Evolutionary conservation across 2,797 vertebrate species (phyloP).

Genomic region (Sus cebifrons): DNA sequence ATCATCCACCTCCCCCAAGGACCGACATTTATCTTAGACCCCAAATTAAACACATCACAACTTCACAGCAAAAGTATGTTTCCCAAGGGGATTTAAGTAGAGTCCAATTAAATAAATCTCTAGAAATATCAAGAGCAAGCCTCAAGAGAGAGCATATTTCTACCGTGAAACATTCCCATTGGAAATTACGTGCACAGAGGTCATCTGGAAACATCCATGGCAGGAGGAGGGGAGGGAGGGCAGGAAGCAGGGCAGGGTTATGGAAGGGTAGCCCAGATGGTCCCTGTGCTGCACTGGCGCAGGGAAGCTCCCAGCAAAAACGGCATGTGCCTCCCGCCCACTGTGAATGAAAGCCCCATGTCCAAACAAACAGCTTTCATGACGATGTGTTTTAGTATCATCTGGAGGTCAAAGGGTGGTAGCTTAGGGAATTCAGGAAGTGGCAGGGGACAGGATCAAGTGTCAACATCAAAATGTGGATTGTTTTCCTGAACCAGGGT

Average conservation of each 20-base stretch:
- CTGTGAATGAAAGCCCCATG: not conserved
- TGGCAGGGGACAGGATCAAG: not conserved
- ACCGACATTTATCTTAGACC: conserved; percentile 84
- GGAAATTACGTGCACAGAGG: conserved; percentile 86
- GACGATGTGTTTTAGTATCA: not conserved
- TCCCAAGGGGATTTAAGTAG: conserved; percentile 83
- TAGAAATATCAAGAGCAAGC: conserved; percentile 84
- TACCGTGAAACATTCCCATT: conserved; percentile 86
- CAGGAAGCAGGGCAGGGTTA: not conserved
- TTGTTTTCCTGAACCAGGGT: conserved; percentile 50
- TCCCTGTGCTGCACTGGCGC: fast-evolving
- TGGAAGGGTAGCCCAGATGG: fast-evolving
- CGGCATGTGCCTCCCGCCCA: not conserved
- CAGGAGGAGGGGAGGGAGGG: not conserved
- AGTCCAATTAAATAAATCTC: conserved; percentile 89
- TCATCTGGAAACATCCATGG: conserved; percentile 84
- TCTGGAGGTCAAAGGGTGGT: conserved; percentile 52
- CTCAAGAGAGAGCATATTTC: conserved; percentile 87
- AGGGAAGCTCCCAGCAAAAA: fast-evolving
- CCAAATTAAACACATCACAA: conserved; percentile 88
- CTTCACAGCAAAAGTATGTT: conserved; percentile 87
- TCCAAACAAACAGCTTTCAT: not conserved
- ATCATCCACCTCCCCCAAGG: conserved; percentile 68
- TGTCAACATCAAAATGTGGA: conserved; percentile 22
- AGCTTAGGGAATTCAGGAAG: conserved; percentile 63